phyloP scores from a whole-genome alignment of 2,888 invertebrate species.

The Tenthredo distinguenda region DNA sequence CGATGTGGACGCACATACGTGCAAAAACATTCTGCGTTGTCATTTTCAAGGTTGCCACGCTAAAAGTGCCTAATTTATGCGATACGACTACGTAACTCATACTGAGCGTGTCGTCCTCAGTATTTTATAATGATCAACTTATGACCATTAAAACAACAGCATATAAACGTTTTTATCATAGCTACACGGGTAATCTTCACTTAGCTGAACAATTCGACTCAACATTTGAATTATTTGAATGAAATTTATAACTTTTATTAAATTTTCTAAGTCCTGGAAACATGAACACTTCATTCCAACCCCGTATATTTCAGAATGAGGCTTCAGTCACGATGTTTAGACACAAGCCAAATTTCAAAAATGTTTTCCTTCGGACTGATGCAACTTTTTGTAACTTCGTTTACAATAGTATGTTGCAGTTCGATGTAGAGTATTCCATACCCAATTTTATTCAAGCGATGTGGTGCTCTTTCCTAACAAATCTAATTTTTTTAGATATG shows the following conservation, averaged over 20 bases:
- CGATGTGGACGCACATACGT: background rate
- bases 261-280: background rate
- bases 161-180: background rate
- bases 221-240: background rate
- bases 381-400: background rate
- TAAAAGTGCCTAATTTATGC: background rate
- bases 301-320: background rate
- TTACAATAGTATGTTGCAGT: background rate
- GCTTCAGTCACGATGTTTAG: background rate
- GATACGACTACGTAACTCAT: background rate
- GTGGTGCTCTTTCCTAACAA: background rate
- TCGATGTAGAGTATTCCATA: background rate
- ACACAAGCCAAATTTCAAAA: background rate
- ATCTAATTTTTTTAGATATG: background rate
- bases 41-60: background rate
- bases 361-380: background rate
- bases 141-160: background rate
- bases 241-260: background rate
- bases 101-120: background rate
- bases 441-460: background rate
- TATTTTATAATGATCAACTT: background rate
- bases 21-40: background rate
- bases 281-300: background rate
- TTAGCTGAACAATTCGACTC: background rate
- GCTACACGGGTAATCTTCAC: background rate